Conservation (phyloP, 2,888 invertebrate species). For the Muscina levida region DNA sequence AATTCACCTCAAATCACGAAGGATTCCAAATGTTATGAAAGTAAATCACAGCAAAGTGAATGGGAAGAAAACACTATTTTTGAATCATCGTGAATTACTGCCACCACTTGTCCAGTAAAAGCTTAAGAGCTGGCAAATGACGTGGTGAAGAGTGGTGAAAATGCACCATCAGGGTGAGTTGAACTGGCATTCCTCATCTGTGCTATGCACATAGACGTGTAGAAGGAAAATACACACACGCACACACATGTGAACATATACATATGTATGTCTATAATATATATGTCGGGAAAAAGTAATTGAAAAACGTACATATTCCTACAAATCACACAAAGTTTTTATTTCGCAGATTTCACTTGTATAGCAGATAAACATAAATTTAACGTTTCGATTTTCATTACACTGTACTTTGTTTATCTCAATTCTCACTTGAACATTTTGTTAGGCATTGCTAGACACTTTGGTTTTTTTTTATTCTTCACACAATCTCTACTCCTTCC, state of each 20-base stretch:
- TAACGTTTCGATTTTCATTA: too few relatives aligned
- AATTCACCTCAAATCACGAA: conserved; percentile 57
- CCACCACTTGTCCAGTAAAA: conserved; percentile 36
- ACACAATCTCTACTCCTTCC: conserved; percentile 4
- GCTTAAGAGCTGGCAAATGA: conserved; percentile 23
- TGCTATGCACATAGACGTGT: background rate
- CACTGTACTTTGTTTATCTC: too few relatives aligned
- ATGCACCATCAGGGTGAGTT: conserved; percentile 45
- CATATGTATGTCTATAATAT: conserved; percentile 9
- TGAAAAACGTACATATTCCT: too few relatives aligned
- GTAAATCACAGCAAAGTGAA: conserved; percentile 57
- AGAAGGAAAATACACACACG: background rate
- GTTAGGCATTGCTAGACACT: too few relatives aligned
- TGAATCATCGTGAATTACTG: background rate
- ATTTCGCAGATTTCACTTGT: background rate
- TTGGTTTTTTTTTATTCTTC: too few relatives aligned
- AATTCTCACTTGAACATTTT: too few relatives aligned
- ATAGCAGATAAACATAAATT: too few relatives aligned
- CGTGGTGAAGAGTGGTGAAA: conserved; percentile 18
- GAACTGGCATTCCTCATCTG: conserved; percentile 25
- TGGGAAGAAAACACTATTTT: conserved; percentile 3
- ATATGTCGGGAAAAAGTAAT: too few relatives aligned
- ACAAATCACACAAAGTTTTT: too few relatives aligned
- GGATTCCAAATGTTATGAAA: conserved; percentile 39
- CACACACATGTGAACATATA: background rate